Conservation (phyloP, 2,888 invertebrate genomes). For the Tetragnatha montana region DNA sequence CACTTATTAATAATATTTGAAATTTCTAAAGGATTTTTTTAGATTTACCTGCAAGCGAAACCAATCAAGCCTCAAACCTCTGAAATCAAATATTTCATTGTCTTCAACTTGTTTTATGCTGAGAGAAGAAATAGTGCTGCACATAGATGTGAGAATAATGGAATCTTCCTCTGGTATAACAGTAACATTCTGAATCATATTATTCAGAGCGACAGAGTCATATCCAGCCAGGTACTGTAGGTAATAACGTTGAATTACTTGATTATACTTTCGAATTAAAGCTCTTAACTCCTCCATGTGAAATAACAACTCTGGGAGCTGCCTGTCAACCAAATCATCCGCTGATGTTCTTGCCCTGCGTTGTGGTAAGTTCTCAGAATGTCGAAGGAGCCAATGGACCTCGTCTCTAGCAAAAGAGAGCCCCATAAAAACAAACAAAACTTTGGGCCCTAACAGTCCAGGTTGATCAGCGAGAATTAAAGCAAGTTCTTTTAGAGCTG, state of each 20-base stretch:
- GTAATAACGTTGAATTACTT: conserved; percentile 97
- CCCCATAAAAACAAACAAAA: conserved; percentile 94
- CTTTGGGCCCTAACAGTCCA: conserved; percentile 95
- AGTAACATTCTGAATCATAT: conserved; percentile 80
- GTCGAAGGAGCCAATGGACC: conserved; percentile 94
- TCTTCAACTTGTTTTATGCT: conserved; percentile 97
- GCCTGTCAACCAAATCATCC: conserved; percentile 94
- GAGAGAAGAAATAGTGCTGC: conserved; percentile 89
- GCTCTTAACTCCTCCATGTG: conserved; percentile 97
- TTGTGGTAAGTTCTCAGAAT: conserved; percentile 95
- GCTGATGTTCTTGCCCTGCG: conserved; percentile 85
- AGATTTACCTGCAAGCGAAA: conserved; percentile 87
- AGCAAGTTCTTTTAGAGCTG: conserved; percentile 94
- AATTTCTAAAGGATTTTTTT: background rate
- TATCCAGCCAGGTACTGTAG: conserved; percentile 97
- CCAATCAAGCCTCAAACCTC: conserved; percentile 97
- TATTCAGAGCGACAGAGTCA: conserved; percentile 93
- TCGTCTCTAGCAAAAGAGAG: conserved; percentile 97
- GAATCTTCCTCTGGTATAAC: conserved; percentile 92
- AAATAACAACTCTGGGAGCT: conserved; percentile 96
- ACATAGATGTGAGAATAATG: conserved; percentile 92
- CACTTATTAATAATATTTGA: no score
- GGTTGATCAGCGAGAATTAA: conserved; percentile 98
- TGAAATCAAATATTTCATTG: conserved; percentile 95
- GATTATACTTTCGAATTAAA: conserved; percentile 94